phyloP scores from a whole-genome alignment of 2,113 vertebrate species.

The Argyrosomus japonicus region DNA sequence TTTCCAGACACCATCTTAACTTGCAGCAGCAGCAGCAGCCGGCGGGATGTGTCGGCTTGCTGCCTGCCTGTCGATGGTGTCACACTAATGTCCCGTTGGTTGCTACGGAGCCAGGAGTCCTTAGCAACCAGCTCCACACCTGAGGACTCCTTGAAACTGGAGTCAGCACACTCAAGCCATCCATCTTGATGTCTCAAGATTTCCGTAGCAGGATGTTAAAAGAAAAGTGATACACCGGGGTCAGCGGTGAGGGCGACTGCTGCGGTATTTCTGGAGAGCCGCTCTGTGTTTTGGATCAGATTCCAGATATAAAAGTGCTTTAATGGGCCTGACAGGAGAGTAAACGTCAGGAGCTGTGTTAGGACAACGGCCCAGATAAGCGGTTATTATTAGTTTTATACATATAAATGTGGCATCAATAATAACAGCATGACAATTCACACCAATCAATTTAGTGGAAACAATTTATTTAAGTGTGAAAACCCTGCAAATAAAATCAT shows the following conservation, averaged over 20 bases:
- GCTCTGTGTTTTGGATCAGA: slow-evolving; percentile 10
- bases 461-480: slow-evolving; percentile 47
- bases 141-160: slow-evolving; percentile 69
- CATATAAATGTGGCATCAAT: not conserved
- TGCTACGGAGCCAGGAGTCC: slow-evolving; percentile 58
- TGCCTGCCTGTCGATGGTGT: not conserved
- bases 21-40: not conserved
- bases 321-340: not conserved
- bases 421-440: not conserved
- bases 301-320: slow-evolving; percentile 14
- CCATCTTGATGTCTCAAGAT: slow-evolving; percentile 23
- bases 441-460: not conserved
- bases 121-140: slow-evolving; percentile 66
- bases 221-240: slow-evolving; percentile 48
- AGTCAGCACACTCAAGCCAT: slow-evolving; percentile 32
- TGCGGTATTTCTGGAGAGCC: slow-evolving; percentile 21
- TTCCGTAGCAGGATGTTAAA: not conserved
- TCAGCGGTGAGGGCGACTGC: not conserved
- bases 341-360: not conserved
- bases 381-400: not conserved
- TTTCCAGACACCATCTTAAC: slow-evolving; percentile 63
- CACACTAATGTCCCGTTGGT: slow-evolving; percentile 50
- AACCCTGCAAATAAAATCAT: not conserved
- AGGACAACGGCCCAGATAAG: not conserved
- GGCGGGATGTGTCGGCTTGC: slow-evolving; percentile 4